Evolutionary conservation across 2,888 invertebrate genomes (phyloP), one percentile per base, ranked within the genome.

Genomic region (Polyommatus iphigenia): DNA sequence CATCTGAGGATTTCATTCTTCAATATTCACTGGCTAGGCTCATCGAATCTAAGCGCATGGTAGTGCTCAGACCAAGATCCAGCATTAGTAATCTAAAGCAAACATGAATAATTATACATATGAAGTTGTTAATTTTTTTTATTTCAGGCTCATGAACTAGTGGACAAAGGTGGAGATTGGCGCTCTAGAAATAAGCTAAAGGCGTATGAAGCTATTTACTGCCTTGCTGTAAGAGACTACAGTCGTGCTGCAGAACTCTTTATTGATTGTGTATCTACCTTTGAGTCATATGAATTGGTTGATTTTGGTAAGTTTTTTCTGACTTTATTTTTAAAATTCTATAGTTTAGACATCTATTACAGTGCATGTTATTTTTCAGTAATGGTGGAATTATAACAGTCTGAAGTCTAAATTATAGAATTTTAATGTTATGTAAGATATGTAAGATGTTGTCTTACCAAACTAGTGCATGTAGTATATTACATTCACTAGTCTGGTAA

Each of bases 101-200:
- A 46, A 3, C 46, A 46, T 46, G 46, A 46, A 46, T 0, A 46
- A 18, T 18, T 54, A 50, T n/a, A n/a, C n/a, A 46, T 13, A 46
- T 3, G 3, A 46, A 15, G 36, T 36, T 46, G 50, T 59, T 20
- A 20, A 46, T 36, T 46, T 50, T 50, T 20, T 57, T 77, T 75
- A 76, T 89, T 89, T 77, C 85, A 94, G 95, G 95, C 87, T 83
- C 94, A 85, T 90, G 96, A 88, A 85, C 90, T 97, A 59, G 99
- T 99, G 81, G 99, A 99, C 90, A 98, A 99, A 94, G 99, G 99
- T 81, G 99, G 99, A 18, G 99, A 99, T 90, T 99, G 99, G 99
- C 99, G 99, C 86, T 96, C 99, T 76, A 96, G 99, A 83, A 99
- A 99, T 90, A 96, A 99, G 81, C 94, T 99, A 46, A 99, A 99